Conservation (phyloP, 2,797 vertebrate genomes). For the Ammospiza maritima region DNA sequence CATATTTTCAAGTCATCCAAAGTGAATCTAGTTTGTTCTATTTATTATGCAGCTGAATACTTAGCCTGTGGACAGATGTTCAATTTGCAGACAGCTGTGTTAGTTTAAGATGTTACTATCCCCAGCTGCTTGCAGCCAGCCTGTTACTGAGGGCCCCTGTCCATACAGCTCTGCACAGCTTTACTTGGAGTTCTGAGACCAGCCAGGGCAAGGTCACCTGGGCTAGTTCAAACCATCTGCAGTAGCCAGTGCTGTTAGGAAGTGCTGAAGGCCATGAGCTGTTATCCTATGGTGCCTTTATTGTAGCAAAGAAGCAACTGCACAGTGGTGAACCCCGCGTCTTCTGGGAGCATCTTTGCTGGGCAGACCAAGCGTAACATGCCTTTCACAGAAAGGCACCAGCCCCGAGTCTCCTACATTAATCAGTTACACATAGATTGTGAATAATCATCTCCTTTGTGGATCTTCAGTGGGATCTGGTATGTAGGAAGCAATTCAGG, state of each 20-base stretch:
- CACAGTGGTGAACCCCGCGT: not conserved
- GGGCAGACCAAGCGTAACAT: not conserved
- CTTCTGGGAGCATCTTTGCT: not conserved
- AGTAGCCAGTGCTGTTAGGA: not conserved
- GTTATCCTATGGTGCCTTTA: not conserved
- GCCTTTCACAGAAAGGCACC: not conserved
- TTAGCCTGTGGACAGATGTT: conserved; percentile 38
- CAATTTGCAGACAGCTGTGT: conserved; percentile 41
- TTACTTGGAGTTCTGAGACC: not conserved
- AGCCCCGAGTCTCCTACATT: not conserved
- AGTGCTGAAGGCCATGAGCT: not conserved
- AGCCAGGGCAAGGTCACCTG: not conserved
- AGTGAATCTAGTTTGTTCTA: conserved; percentile 1
- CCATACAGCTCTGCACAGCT: not conserved
- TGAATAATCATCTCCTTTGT: not conserved
- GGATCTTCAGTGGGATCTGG: not conserved
- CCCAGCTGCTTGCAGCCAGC: conserved; percentile 24
- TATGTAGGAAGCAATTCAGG: not conserved
- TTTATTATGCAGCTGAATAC: not conserved
- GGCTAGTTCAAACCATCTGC: not conserved
- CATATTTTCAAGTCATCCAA: not conserved
- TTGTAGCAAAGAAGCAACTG: not conserved
- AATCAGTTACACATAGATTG: not conserved
- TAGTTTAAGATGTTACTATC: conserved; percentile 39
- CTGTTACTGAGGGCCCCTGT: not conserved